Evolutionary conservation across 2,113 vertebrate genomes (phyloP).

Genomic region (Amblyornis subalaris): DNA sequence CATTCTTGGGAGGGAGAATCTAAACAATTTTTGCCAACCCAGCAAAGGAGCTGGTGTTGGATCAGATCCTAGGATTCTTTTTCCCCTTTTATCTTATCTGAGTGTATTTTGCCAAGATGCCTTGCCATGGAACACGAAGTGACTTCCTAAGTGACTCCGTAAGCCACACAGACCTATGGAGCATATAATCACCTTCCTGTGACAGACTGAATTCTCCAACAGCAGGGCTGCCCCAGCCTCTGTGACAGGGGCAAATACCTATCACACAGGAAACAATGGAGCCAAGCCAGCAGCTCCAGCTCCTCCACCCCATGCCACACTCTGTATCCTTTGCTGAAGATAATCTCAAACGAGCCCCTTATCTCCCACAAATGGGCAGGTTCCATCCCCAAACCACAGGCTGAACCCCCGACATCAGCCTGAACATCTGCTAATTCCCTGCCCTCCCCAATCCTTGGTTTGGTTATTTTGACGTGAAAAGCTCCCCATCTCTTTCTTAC

Average conservation of each 20-base stretch:
- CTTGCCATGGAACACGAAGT: rapidly evolving
- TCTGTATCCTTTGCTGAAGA: neutral
- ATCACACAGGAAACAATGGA: neutral
- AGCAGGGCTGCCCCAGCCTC: neutral
- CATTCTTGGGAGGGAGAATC: neutral
- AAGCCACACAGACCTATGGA: neutral
- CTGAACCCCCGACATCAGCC: neutral
- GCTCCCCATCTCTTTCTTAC: neutral
- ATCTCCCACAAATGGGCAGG: neutral
- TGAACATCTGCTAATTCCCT: neutral
- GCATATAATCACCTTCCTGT: rapidly evolving
- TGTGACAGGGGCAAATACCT: rapidly evolving
- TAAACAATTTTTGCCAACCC: neutral
- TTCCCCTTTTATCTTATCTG: neutral
- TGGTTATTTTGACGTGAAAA: neutral
- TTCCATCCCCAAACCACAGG: neutral
- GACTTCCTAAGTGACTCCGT: rapidly evolving
- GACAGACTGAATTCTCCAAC: neutral
- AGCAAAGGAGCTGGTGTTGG: neutral
- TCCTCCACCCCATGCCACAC: neutral
- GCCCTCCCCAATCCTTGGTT: neutral
- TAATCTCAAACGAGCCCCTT: neutral
- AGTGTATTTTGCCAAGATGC: neutral
- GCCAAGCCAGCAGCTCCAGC: neutral
- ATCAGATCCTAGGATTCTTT: neutral